Base-by-base conservation (phyloP, 2,888 invertebrate species). In the Acanthopleura granulata region DNA sequence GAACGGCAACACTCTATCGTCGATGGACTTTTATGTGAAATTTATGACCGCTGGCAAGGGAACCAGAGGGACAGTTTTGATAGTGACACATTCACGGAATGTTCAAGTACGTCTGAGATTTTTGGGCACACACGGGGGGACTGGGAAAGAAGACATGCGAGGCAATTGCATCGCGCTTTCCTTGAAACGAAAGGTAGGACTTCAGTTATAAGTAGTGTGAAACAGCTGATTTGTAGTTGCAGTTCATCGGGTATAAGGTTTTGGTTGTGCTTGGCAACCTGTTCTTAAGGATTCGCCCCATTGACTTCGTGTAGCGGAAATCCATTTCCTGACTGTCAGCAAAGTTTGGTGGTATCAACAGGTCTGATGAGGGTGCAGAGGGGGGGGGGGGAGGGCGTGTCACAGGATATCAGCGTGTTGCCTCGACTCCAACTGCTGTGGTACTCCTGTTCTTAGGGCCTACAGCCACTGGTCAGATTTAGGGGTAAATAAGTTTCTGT, bases 81-180 rank as follows among this genome's bases (percentile, higher is more conserved):
- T 79, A 89, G 89, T 73, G 90, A 90, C 78, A 90, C 89, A 0
- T 87, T 89, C 80, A 89, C 89, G 15, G 89, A 89, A 75, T 86
- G 86, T 76, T 89, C 89, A 29, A 87, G 88, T 73, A 88, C 88
- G 1, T 87, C 88, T 3, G 89, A 89, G 73, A 82, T 87, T 70
- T 81, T 85, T 72, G 62, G 72, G 27, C 72, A 76, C 16, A 72
- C 79, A 14, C 30, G 71, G 15, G 71, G 71, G 6, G 49, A 40
- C 50, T 71, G 30, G 71, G 49, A 71, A n/a, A 79, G 82, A 72
- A 81, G 83, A 11, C 84, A 82, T 66, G 78, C 83, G 0, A 79
- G 82, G 22, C 79, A 81, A 70, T 80, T 86, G 49, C 83, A 83
- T 78, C 80, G 80, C 51, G 80, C 85, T 9, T 79, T 82, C 40